These are phyloP conservation scores for Prinia subflava DNA, from an alignment of 2,113 vertebrate genomes.

Conservation along the genomic window DNA sequence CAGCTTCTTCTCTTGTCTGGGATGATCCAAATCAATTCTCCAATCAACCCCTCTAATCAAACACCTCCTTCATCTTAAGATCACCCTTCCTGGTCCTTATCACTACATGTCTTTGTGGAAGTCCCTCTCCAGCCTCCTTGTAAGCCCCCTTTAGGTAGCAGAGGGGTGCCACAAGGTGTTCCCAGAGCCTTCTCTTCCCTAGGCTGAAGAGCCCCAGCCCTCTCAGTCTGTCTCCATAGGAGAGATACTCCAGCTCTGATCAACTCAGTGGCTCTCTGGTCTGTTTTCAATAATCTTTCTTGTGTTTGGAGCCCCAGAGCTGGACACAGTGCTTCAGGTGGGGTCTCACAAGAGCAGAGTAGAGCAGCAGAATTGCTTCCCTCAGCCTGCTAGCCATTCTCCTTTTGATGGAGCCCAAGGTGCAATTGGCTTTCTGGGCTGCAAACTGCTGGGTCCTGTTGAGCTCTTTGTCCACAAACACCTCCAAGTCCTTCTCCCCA, in stretches of 20 bases:
- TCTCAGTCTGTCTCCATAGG: not conserved
- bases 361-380: not conserved
- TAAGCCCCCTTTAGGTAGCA: not conserved
- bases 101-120: not conserved
- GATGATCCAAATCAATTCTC: not conserved
- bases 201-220: not conserved
- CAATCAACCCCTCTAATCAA: not conserved
- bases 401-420: not conserved
- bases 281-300: not conserved
- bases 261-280: not conserved
- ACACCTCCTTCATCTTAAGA: not conserved
- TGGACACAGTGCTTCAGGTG: not conserved
- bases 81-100: not conserved
- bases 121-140: not conserved
- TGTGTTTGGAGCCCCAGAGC: not conserved
- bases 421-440: not conserved
- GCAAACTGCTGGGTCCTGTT: not conserved
- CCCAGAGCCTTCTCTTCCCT: not conserved
- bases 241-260: not conserved
- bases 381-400: not conserved
- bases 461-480: not conserved
- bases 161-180: not conserved
- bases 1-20: not conserved
- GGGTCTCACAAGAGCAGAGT: not conserved
- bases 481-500: not conserved